These are phyloP conservation scores for Cuculus canorus DNA, from an alignment of 2,797 vertebrate species.

Conservation along the genomic window DNA sequence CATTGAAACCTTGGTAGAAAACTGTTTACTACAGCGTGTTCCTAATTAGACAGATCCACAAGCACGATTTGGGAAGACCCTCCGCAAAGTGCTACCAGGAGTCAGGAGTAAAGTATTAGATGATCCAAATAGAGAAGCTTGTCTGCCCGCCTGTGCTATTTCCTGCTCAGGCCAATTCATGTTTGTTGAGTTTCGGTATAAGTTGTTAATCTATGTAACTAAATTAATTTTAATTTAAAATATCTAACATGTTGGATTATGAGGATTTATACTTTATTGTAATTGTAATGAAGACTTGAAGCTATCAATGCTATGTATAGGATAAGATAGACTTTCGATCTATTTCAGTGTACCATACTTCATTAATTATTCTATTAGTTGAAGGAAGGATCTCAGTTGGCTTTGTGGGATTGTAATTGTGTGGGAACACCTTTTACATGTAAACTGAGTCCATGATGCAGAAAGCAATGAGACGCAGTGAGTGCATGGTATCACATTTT, in stretches of 20 bases:
- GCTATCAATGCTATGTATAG: not conserved
- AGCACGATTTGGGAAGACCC: not conserved
- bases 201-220: not conserved
- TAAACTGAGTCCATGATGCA: not conserved
- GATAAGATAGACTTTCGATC: not conserved
- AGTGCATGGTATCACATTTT: not conserved
- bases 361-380: not conserved
- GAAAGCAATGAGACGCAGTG: not conserved
- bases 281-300: not conserved
- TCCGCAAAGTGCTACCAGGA: not conserved
- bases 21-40: conserved; percentile 5
- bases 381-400: not conserved
- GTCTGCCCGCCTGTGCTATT: not conserved
- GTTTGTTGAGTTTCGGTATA: not conserved
- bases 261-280: not conserved
- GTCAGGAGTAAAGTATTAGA: not conserved
- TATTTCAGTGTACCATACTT: not conserved
- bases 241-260: not conserved
- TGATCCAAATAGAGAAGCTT: not conserved
- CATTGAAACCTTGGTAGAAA: not conserved
- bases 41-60: conserved; percentile 28
- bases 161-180: not conserved
- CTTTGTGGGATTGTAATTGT: not conserved
- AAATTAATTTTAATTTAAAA: not conserved
- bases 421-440: not conserved